phyloP scores from a whole-genome alignment of 2,888 invertebrate species.

The Folsomia candida region DNA sequence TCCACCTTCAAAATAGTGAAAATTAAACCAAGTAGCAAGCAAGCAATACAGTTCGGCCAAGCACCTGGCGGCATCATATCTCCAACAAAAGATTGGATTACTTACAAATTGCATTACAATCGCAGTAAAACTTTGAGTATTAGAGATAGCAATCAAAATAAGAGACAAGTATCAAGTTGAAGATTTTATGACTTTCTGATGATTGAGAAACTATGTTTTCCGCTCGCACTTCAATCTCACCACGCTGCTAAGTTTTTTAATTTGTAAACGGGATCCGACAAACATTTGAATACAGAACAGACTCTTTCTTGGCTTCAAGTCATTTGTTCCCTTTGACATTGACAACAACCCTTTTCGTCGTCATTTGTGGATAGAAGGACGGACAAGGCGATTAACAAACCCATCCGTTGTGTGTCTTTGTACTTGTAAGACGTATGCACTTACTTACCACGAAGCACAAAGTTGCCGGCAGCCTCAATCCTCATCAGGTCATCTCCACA shows the following conservation, averaged over 20 bases:
- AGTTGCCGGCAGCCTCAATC: neutral
- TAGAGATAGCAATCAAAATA: slow-evolving; percentile 3
- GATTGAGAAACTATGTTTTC: slow-evolving; percentile 16
- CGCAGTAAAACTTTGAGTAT: neutral
- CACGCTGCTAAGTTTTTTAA: neutral
- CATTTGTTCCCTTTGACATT: neutral
- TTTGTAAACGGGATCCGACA: neutral
- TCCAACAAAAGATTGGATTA: slow-evolving; percentile 8
- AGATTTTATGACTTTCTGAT: slow-evolving; percentile 10
- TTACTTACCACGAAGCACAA: no score
- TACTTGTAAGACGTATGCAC: no score
- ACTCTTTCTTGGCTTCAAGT: neutral
- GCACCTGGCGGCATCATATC: neutral
- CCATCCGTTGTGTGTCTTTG: no score
- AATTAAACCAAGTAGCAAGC: neutral
- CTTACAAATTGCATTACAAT: slow-evolving; percentile 16
- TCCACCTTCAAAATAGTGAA: no score
- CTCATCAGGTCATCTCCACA: neutral
- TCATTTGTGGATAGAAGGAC: neutral
- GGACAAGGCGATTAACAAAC: no score
- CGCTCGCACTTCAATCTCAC: neutral
- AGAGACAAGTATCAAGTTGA: neutral
- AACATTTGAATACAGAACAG: neutral
- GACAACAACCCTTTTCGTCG: neutral
- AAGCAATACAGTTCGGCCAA: neutral